These are phyloP conservation scores for Fopius arisanus DNA, from an alignment of 1,140 invertebrate genomes.

Conservation along the genomic window DNA sequence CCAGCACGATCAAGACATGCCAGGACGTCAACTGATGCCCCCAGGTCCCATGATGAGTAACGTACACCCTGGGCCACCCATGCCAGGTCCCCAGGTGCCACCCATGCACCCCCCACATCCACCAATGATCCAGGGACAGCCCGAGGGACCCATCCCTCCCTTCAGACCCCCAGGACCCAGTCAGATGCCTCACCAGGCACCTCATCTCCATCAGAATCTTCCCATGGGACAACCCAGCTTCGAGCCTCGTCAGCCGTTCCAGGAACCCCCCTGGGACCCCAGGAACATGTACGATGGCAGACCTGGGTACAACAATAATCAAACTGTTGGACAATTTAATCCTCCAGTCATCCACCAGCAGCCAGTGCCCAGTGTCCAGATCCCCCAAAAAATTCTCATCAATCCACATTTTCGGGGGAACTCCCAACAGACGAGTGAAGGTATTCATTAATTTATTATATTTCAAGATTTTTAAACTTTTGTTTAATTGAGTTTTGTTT, in stretches of 20 bases:
- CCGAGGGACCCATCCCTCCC: constrained; percentile 31
- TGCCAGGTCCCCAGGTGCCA: constrained; percentile 39
- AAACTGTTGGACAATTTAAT: constrained; percentile 32
- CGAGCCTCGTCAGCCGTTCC: constrained; percentile 49
- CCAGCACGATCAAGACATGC: background rate
- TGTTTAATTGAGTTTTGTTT: background rate
- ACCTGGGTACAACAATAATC: constrained; percentile 41
- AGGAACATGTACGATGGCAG: constrained; percentile 45
- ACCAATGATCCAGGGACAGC: constrained; percentile 29
- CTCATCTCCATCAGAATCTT: constrained; percentile 37
- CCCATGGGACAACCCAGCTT: constrained; percentile 44
- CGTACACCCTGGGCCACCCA: constrained; percentile 30
- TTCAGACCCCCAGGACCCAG: constrained; percentile 25
- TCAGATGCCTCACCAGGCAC: constrained; percentile 40
- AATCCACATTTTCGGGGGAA: constrained; percentile 63
- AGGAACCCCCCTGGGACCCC: constrained; percentile 44
- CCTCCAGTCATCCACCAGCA: constrained; percentile 31
- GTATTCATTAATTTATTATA: constrained; percentile 35
- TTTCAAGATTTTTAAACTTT: background rate
- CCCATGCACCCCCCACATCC: constrained; percentile 38
- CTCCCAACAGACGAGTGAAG: constrained; percentile 50
- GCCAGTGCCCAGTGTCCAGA: constrained; percentile 43
- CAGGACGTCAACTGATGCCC: background rate
- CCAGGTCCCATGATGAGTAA: constrained; percentile 28
- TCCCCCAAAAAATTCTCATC: constrained; percentile 61